Evolutionary conservation across 2,888 invertebrate species (phyloP).

Genomic region (Salticus scenicus): DNA sequence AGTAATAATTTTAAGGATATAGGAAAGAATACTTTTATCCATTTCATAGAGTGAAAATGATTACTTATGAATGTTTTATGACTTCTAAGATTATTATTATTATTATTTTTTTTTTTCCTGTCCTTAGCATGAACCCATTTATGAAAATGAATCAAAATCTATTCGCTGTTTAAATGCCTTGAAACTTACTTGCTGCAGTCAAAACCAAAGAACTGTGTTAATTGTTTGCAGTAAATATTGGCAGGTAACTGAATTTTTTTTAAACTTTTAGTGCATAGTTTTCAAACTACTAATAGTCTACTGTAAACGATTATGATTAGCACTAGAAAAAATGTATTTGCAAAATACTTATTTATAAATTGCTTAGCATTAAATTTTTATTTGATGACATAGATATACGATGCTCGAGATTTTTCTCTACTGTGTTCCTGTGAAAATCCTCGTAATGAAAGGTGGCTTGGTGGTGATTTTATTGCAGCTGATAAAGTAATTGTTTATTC

Average conservation of each 20-base stretch:
- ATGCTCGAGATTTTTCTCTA: slow-evolving; percentile 95
- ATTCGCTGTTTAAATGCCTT: slow-evolving; percentile 95
- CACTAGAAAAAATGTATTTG: too few relatives aligned
- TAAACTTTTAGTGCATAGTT: too few relatives aligned
- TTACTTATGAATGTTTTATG: too few relatives aligned
- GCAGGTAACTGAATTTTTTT: slow-evolving; percentile 82
- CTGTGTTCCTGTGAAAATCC: slow-evolving; percentile 94
- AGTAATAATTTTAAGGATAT: too few relatives aligned
- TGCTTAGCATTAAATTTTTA: too few relatives aligned
- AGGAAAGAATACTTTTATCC: too few relatives aligned
- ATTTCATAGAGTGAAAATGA: too few relatives aligned
- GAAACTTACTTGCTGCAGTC: slow-evolving; percentile 93
- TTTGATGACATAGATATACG: slow-evolving; percentile 85
- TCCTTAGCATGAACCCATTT: slow-evolving; percentile 78
- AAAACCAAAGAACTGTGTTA: slow-evolving; percentile 96
- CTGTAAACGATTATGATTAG: too few relatives aligned
- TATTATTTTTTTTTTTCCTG: too few relatives aligned
- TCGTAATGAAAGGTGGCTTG: slow-evolving; percentile 92
- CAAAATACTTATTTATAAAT: too few relatives aligned
- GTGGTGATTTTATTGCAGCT: slow-evolving; percentile 93
- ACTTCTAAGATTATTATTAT: too few relatives aligned
- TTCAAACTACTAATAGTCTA: too few relatives aligned
- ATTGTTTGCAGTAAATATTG: slow-evolving; percentile 98
- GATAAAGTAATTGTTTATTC: slow-evolving; percentile 96
- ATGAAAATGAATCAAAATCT: slow-evolving; percentile 97